phyloP scores from a whole-genome alignment of 2,888 invertebrate genomes.

The Drosophila fungiperda region DNA sequence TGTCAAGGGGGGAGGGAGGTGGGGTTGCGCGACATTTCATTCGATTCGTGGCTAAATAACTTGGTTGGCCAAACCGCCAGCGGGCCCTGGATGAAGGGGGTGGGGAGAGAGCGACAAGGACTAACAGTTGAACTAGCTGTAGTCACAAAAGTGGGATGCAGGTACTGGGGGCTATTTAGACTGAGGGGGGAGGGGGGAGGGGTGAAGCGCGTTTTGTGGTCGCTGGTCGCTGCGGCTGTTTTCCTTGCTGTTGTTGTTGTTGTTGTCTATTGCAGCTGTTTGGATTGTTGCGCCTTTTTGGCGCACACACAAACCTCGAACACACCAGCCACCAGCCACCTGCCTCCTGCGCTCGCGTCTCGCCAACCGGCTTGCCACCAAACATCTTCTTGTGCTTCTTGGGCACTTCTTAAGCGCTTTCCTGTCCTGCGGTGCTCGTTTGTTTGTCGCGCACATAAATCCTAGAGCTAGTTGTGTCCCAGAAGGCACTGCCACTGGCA shows the following conservation, averaged over 20 bases:
- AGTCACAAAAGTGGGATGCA: background rate
- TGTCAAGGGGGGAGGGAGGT: background rate
- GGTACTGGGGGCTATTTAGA: constrained; percentile 10
- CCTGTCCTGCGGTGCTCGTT: constrained; percentile 84
- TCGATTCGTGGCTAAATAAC: constrained; percentile 77
- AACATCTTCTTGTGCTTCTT: constrained; percentile 10
- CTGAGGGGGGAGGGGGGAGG: background rate
- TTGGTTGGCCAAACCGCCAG: constrained; percentile 68
- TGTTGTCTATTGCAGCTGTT: constrained; percentile 75
- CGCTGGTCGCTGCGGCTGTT: constrained; percentile 51
- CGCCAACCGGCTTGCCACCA: background rate
- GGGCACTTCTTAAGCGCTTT: constrained; percentile 78
- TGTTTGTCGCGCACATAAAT: constrained; percentile 83
- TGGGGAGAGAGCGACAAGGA: constrained; percentile 3
- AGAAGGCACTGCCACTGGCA: constrained; percentile 81
- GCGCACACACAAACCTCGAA: constrained; percentile 11
- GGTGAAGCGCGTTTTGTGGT: constrained; percentile 47
- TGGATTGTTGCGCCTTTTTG: constrained; percentile 65
- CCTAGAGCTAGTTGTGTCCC: constrained; percentile 81
- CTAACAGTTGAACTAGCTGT: constrained; percentile 11
- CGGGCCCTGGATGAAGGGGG: constrained; percentile 16
- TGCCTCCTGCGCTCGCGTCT: background rate
- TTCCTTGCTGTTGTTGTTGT: constrained; percentile 21
- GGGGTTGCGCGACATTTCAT: constrained; percentile 68
- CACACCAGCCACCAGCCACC: background rate